Conservation (phyloP, 2,113 vertebrate genomes). For the Xyliphius kryptos region DNA sequence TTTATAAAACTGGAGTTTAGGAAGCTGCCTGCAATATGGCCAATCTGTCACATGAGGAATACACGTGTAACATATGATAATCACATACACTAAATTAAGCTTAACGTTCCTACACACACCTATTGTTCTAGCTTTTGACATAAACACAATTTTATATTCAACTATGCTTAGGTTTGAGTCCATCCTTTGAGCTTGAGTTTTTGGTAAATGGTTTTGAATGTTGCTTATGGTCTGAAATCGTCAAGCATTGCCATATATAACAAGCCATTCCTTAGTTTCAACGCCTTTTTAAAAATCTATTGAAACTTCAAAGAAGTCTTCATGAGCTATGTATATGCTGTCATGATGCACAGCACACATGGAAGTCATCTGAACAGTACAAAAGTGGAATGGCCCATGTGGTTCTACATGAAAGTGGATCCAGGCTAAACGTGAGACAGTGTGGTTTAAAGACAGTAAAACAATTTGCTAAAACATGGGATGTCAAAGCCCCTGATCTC, state of each 20-base stretch:
- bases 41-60: too few species aligned
- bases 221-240: slow-evolving; percentile 25
- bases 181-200: slow-evolving; percentile 12
- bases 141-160: too few species aligned
- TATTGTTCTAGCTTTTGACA: too few species aligned
- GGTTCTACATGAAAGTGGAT: slow-evolving; percentile 40
- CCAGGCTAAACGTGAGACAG: slow-evolving; percentile 25
- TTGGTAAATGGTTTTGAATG: slow-evolving; percentile 16
- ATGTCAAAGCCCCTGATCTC: slow-evolving; percentile 31
- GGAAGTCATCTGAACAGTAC: slow-evolving; percentile 42
- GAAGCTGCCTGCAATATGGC: too few species aligned
- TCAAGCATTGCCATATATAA: slow-evolving; percentile 23
- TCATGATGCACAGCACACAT: slow-evolving; percentile 44
- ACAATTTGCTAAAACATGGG: slow-evolving; percentile 29
- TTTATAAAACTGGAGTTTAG: too few species aligned
- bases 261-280: slow-evolving; percentile 30
- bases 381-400: slow-evolving; percentile 33
- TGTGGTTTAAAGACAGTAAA: slow-evolving; percentile 25
- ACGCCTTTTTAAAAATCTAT: slow-evolving; percentile 21
- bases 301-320: slow-evolving; percentile 45
- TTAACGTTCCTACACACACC: too few species aligned
- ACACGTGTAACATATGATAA: too few species aligned
- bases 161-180: background rate
- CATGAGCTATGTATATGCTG: slow-evolving; percentile 30
- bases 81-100: too few species aligned